Conservation (phyloP, 2,113 vertebrate species). For the Panthera leo region DNA sequence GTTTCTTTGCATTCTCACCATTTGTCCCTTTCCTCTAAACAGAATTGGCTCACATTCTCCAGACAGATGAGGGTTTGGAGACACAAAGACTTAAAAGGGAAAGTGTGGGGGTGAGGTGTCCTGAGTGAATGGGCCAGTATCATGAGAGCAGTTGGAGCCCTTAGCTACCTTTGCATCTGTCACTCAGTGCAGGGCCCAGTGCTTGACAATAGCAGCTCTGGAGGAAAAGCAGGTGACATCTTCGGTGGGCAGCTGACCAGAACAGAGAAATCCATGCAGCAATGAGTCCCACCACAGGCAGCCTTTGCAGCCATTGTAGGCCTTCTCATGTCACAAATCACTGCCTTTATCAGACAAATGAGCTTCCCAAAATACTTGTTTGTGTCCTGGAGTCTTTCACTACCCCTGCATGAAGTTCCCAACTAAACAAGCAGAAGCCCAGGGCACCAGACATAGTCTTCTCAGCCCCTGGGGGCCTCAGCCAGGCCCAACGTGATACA, state of each 20-base stretch:
- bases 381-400: not conserved
- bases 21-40: not conserved
- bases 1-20: not conserved
- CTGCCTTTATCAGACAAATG: not conserved
- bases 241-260: not conserved
- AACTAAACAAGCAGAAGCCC: not conserved
- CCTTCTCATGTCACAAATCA: not conserved
- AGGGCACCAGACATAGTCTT: not conserved
- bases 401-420: not conserved
- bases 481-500: not conserved
- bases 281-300: not conserved
- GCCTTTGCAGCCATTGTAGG: not conserved
- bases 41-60: not conserved
- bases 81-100: not conserved
- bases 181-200: not conserved
- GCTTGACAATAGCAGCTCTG: not conserved
- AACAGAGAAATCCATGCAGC: not conserved
- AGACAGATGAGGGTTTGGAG: not conserved
- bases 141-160: not conserved
- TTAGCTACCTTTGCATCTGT: not conserved
- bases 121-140: not conserved
- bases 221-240: not conserved
- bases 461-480: not conserved
- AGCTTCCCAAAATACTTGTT: not conserved
- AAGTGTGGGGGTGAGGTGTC: not conserved